phyloP scores from a whole-genome alignment of 1,140 invertebrate species.

The Acromyrmex charruanus region DNA sequence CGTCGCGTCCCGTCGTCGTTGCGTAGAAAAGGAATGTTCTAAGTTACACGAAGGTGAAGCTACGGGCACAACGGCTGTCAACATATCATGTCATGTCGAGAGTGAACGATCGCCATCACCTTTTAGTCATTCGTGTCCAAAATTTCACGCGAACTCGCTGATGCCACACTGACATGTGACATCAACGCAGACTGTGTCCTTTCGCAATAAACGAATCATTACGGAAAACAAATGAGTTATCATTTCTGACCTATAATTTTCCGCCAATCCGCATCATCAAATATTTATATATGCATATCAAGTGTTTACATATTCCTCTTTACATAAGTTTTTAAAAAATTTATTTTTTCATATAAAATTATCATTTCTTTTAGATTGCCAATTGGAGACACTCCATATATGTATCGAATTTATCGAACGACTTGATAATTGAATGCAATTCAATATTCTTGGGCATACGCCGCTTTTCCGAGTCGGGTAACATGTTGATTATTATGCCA shows the following conservation, averaged over 20 bases:
- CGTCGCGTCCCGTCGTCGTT: constrained; percentile 75
- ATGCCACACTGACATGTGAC: constrained; percentile 83
- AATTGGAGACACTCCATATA: not conserved
- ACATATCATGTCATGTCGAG: constrained; percentile 85
- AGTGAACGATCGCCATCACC: constrained; percentile 84
- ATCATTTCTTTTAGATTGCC: not conserved
- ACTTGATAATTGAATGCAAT: constrained; percentile 1
- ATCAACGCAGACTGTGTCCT: constrained; percentile 82
- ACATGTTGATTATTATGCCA: constrained; percentile 61
- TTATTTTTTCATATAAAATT: not conserved
- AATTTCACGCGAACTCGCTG: constrained; percentile 81
- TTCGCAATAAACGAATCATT: constrained; percentile 87
- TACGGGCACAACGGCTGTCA: constrained; percentile 73
- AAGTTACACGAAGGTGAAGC: constrained; percentile 38
- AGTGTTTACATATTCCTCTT: not conserved
- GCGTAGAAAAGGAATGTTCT: constrained; percentile 22
- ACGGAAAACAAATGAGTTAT: constrained; percentile 77
- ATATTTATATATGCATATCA: not conserved
- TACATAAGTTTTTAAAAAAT: not conserved
- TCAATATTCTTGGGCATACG: not conserved
- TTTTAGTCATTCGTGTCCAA: constrained; percentile 86
- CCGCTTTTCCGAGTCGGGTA: not conserved
- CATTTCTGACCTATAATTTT: constrained; percentile 20
- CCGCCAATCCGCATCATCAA: not conserved
- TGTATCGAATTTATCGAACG: not conserved